Percentiles rank a stretch among this genome's conserved stretches.
These are phyloP conservation scores for Bubo scandiacus DNA, from an alignment of 2,113 vertebrate species.

Conservation along the genomic window DNA sequence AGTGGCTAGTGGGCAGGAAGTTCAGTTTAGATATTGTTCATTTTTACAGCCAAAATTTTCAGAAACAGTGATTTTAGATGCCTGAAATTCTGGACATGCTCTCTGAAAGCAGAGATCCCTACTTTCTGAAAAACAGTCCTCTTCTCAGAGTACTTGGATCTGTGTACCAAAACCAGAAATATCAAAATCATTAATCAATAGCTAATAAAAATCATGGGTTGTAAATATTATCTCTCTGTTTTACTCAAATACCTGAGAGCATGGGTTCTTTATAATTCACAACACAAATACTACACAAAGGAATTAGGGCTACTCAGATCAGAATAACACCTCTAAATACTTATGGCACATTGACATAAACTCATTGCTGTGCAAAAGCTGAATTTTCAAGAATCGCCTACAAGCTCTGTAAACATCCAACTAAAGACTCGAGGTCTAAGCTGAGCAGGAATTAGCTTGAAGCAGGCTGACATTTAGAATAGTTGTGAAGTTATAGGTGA, in stretches of 20 bases:
- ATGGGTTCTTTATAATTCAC: not conserved
- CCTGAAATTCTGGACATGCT: not conserved
- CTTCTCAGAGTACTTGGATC: not conserved
- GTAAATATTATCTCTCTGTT: not conserved
- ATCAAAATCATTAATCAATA: not conserved
- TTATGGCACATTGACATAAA: no score
- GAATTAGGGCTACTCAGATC: not conserved
- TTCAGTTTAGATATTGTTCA: not conserved
- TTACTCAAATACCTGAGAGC: not conserved
- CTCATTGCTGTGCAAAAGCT: not conserved
- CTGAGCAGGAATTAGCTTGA: not conserved
- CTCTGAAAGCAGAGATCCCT: not conserved
- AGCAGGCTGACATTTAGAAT: not conserved
- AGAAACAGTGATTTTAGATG: not conserved
- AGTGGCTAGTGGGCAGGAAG: not conserved
- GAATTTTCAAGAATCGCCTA: not conserved
- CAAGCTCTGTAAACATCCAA: not conserved
- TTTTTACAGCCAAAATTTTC: not conserved
- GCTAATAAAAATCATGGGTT: not conserved
- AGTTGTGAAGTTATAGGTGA: not conserved
- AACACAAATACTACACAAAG: not conserved
- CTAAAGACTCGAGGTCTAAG: not conserved
- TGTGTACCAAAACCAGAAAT: not conserved
- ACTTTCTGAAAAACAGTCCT: not conserved
- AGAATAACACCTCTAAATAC: not conserved